Conservation (phyloP, 2,888 invertebrate genomes). For the Caenorhabditis sinica region DNA sequence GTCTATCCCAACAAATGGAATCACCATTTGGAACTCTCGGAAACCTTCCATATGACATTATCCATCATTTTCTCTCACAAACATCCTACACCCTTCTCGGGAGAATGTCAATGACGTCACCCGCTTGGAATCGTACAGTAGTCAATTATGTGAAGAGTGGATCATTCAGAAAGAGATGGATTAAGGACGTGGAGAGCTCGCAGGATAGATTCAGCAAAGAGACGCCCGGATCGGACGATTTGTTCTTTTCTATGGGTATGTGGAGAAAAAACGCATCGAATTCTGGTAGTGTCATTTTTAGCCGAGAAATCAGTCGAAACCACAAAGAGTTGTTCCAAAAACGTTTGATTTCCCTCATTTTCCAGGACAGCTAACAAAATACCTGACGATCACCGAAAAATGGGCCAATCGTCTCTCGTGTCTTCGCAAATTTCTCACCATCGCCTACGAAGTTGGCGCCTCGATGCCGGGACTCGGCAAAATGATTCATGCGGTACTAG, state of each 20-base stretch:
- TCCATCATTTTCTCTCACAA: slow-evolving; percentile 9
- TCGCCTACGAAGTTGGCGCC: slow-evolving; percentile 25
- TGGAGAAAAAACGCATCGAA: background rate
- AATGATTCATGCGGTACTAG: slow-evolving; percentile 53
- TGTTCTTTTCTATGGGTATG: slow-evolving; percentile 49
- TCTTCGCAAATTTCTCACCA: slow-evolving; percentile 10
- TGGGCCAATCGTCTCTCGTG: slow-evolving; percentile 5
- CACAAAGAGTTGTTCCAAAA: no score
- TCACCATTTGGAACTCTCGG: slow-evolving; percentile 49
- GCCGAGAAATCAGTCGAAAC: no score
- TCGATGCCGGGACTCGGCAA: slow-evolving; percentile 27
- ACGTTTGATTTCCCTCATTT: background rate
- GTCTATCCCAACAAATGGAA: background rate
- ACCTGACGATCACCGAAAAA: slow-evolving; percentile 16
- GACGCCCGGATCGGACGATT: background rate
- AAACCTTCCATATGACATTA: slow-evolving; percentile 33
- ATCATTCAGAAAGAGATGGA: slow-evolving; percentile 30
- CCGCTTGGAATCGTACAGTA: slow-evolving; percentile 38
- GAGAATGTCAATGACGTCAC: slow-evolving; percentile 44
- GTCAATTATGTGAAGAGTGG: slow-evolving; percentile 18
- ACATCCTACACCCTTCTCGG: slow-evolving; percentile 42
- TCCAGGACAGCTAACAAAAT: slow-evolving; percentile 30
- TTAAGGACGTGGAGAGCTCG: slow-evolving; percentile 11
- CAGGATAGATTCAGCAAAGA: background rate
- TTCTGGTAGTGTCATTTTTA: no score